phyloP scores from a whole-genome alignment of 1,140 invertebrate genomes.

The Pseudomyrmex cubaensis region DNA sequence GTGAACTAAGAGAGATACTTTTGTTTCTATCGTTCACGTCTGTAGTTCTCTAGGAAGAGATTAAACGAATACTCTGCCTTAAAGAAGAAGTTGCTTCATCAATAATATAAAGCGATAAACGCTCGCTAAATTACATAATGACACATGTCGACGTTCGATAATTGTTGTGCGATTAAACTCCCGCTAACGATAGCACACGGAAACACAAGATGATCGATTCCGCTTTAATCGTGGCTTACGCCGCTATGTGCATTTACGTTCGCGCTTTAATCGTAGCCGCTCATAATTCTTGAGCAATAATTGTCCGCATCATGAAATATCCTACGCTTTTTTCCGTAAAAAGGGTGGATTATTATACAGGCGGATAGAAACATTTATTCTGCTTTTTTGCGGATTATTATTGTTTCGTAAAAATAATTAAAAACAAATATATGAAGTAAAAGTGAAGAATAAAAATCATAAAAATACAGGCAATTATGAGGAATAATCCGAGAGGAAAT shows the following conservation, averaged over 20 bases:
- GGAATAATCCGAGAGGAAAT: background rate
- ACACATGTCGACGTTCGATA: conserved; percentile 38
- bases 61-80: background rate
- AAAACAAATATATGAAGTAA: background rate
- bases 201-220: conserved; percentile 42
- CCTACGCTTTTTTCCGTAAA: background rate
- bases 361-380: background rate
- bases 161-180: conserved; percentile 37
- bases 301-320: background rate
- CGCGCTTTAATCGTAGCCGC: too few species aligned
- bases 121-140: conserved; percentile 44
- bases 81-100: conserved; percentile 13
- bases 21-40: too few species aligned
- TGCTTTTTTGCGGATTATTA: background rate
- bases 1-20: too few species aligned
- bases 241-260: background rate
- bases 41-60: background rate
- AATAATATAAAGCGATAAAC: conserved; percentile 49
- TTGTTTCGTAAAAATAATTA: background rate
- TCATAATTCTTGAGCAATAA: conserved; percentile 12
- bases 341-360: background rate
- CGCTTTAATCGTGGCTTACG: conserved; percentile 36
- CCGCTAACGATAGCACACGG: conserved; percentile 25
- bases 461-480: background rate
- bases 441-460: background rate